Conservation (phyloP, 1,140 invertebrate genomes). For the Laupala kohalensis region DNA sequence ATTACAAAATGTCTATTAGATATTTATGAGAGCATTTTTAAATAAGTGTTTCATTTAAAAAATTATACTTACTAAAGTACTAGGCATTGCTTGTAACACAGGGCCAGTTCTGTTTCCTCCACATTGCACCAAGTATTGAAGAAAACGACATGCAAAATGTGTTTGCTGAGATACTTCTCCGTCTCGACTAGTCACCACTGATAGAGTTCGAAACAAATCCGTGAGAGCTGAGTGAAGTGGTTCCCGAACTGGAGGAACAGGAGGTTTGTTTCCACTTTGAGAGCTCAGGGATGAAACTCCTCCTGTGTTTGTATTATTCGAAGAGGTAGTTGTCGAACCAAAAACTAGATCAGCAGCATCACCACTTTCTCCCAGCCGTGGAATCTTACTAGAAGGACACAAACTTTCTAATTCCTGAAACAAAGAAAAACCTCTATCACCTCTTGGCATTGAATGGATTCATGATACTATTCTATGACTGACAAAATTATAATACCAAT, state of each 20-base stretch:
- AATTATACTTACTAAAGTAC: constrained; percentile 39
- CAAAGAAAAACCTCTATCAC: too few relatives aligned
- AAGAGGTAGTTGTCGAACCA: constrained; percentile 27
- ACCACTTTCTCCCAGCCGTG: neutral
- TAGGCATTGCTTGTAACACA: constrained; percentile 69
- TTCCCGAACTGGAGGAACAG: constrained; percentile 34
- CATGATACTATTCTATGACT: too few relatives aligned
- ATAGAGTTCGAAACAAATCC: constrained; percentile 55
- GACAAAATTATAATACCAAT: too few relatives aligned
- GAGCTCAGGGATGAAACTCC: neutral
- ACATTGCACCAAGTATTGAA: constrained; percentile 67
- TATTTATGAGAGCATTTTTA: too few relatives aligned
- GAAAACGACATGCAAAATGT: constrained; percentile 71
- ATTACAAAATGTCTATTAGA: too few relatives aligned
- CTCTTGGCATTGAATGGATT: too few relatives aligned
- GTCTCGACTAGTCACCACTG: constrained; percentile 57
- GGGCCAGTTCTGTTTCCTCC: constrained; percentile 53
- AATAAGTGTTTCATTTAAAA: neutral
- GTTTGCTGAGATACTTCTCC: constrained; percentile 68
- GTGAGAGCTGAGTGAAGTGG: constrained; percentile 44
- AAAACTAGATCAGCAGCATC: constrained; percentile 23
- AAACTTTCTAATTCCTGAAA: constrained; percentile 13
- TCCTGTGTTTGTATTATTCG: neutral
- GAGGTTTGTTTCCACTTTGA: neutral
- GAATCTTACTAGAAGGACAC: constrained; percentile 7